Evolutionary conservation across 64 coral and sea anemone species (phyloP), one percentile per base, ranked within the genome.

Genomic region (Hydrozoanthus tunicans): DNA sequence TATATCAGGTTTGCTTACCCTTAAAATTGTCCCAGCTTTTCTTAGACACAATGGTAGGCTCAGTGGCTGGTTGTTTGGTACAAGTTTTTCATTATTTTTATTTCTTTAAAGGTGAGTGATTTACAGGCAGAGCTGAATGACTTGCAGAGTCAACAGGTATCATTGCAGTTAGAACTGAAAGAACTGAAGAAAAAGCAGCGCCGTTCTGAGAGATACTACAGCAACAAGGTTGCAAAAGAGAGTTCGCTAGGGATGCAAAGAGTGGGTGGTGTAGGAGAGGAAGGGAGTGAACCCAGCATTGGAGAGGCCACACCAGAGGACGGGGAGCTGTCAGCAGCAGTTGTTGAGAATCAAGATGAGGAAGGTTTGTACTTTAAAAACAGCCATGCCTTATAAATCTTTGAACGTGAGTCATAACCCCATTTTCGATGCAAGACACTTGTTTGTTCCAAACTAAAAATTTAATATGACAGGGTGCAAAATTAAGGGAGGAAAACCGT

Each of bases 181-280:
- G 95, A 97, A 62, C 80, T 97, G 62, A 90, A 90, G 81, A 97
- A 97, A 79, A 97, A 97, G 78, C 95, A 97, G 56, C 92, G 95
- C 3, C 92, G 95, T 9, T 97, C 95, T 7, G 95, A 97, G 61
- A 89, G 92, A 67, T 97, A 97, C 73, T 97, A 97, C 65, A 97
- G 90, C 70, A 97, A 97, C 70, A 94, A 97, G 20, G 71, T 86
- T 64, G 62, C 78, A 14, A 97, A 94, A 68, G 94, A 92, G 9
- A 15, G 81, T 14, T 84, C 85, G 0, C 89, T 93, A 27, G 86
- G 88, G 70, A 15, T 82, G 72, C 79, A 84, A 5, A 84, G 86
- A 73, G 90, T 72, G 75, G 70, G 72, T 58, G 89, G 78, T 17
- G 51, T 79, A 10, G 90, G 90, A 65, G 85, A 91, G 63, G 82